phyloP scores from a whole-genome alignment of 1,140 invertebrate genomes.

The Musca domestica region DNA sequence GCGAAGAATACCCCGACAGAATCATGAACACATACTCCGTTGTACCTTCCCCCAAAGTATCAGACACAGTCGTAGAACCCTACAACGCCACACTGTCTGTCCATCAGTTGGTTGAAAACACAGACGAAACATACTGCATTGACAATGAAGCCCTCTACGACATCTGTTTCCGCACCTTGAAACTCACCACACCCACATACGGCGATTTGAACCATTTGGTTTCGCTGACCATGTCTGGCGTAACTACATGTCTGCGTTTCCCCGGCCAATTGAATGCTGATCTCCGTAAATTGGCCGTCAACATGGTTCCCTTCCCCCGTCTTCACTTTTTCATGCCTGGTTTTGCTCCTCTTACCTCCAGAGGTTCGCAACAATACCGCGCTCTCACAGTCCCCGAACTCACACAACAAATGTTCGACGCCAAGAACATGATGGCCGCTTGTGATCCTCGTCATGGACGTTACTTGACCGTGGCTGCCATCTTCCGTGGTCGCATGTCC shows the following conservation, averaged over 20 bases:
- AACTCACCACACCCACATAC: slow-evolving; percentile 70
- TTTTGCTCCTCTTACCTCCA: slow-evolving; percentile 84
- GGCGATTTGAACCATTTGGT: slow-evolving; percentile 65
- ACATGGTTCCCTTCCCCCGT: slow-evolving; percentile 96
- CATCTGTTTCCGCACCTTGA: slow-evolving; percentile 81
- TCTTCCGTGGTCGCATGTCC: slow-evolving; percentile 83
- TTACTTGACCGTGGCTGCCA: slow-evolving; percentile 80
- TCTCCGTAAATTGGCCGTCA: slow-evolving; percentile 91
- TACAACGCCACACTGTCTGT: slow-evolving; percentile 82
- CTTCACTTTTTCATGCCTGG: slow-evolving; percentile 95
- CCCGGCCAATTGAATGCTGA: slow-evolving; percentile 86
- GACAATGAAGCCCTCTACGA: slow-evolving; percentile 85
- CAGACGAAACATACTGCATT: slow-evolving; percentile 80
- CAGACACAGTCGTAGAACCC: slow-evolving; percentile 78
- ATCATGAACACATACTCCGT: slow-evolving; percentile 93
- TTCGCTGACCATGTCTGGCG: slow-evolving; percentile 80
- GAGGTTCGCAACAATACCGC: slow-evolving; percentile 77
- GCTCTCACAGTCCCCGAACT: slow-evolving; percentile 81
- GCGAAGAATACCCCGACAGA: slow-evolving; percentile 84
- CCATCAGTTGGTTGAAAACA: slow-evolving; percentile 80
- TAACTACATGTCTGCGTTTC: slow-evolving; percentile 79
- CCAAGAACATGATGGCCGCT: slow-evolving; percentile 95
- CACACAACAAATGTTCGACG: slow-evolving; percentile 90
- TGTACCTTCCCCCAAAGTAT: slow-evolving; percentile 86
- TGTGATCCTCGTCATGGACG: slow-evolving; percentile 79